Evolutionary conservation across 64 coral and sea anemone genomes (phyloP), one percentile per base, ranked within the genome.

Genomic region (Montipora capricornis): DNA sequence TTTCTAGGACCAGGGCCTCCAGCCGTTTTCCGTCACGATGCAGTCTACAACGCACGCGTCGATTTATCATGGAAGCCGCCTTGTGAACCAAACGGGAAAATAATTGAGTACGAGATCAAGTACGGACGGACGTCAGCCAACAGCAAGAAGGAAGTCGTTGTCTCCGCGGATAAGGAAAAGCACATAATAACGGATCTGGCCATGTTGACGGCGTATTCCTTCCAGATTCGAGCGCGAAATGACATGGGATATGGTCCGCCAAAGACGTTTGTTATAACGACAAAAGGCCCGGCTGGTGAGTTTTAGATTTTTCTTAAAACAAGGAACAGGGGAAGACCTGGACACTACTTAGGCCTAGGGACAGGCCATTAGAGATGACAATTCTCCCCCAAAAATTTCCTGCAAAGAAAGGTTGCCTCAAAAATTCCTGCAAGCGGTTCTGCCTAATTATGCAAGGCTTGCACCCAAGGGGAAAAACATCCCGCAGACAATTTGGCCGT

Each of bases 31-130:
- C 46, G 81, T 49, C 69, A 84, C 1, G 89, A 92, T 46, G 92
- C 89, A 37, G 89, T 97, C 16, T 97, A 97, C 73, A 97, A 97
- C 50, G 73, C 75, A n/a, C 89, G 90, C 52, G 93, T 97, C 13
- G 88, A 97, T 12, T 85, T 97, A 16, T 89, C 73, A 47, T 97
- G 96, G 96, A 73, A 77, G 2, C 69, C 71, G 8, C 96, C 96
- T 11, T 97, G 96, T 74, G 96, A 97, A 83, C 83, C 96, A 12
- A 97, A 95, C 76, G 96, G 93, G 12, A 68, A 89, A 77, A 95
- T 97, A n/a, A 58, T 60, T 7, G 77, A 86, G 0, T 97, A 91
- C 89, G 89, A 97, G 80, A 76, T 95, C 17, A 88, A 76, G 22
- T 95, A 95, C 20, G 94, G 94, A 13, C 9, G 49, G 44, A 49